These are phyloP conservation scores for Anodontia alba DNA, from an alignment of 2,888 invertebrate genomes.

Conservation along the genomic window DNA sequence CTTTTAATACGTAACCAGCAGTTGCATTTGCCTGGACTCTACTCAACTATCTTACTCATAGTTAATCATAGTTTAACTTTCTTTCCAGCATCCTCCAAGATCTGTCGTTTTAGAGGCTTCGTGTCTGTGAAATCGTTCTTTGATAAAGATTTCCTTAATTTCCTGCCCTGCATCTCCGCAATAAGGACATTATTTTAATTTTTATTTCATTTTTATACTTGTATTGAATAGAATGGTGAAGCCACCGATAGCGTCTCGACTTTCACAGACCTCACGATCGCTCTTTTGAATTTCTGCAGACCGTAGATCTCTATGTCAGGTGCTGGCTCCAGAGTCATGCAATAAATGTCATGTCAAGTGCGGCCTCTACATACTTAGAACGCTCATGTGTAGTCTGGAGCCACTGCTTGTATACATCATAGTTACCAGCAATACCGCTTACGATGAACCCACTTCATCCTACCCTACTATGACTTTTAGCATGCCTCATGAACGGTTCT, in stretches of 20 bases:
- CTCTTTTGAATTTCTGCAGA: conserved; percentile 51
- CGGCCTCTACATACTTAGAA: conserved; percentile 36
- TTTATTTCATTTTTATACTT: conserved; percentile 26
- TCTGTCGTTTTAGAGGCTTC: conserved; percentile 29
- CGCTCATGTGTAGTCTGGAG: conserved; percentile 41
- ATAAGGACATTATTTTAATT: conserved; percentile 13
- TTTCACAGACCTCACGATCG: conserved; percentile 30
- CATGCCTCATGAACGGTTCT: conserved; percentile 27
- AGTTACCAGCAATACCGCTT: conserved; percentile 47
- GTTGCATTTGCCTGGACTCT: conserved; percentile 38
- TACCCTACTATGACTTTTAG: conserved; percentile 33
- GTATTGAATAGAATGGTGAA: conserved; percentile 54
- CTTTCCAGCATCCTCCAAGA: conserved; percentile 36
- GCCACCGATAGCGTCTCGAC: conserved; percentile 42
- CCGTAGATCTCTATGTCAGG: conserved; percentile 47
- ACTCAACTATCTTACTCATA: conserved; percentile 32
- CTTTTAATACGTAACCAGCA: conserved; percentile 21
- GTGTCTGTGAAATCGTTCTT: conserved; percentile 38
- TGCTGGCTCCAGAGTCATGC: conserved; percentile 11
- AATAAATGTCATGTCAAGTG: conserved; percentile 49
- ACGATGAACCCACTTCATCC: conserved; percentile 47
- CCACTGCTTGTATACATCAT: conserved; percentile 58
- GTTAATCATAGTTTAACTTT: conserved; percentile 30
- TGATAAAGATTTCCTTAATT: conserved; percentile 18
- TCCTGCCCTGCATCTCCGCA: conserved; percentile 10